Base-by-base conservation (phyloP, 2,888 invertebrate genomes). In the Chalcosyrphus nemorum region DNA sequence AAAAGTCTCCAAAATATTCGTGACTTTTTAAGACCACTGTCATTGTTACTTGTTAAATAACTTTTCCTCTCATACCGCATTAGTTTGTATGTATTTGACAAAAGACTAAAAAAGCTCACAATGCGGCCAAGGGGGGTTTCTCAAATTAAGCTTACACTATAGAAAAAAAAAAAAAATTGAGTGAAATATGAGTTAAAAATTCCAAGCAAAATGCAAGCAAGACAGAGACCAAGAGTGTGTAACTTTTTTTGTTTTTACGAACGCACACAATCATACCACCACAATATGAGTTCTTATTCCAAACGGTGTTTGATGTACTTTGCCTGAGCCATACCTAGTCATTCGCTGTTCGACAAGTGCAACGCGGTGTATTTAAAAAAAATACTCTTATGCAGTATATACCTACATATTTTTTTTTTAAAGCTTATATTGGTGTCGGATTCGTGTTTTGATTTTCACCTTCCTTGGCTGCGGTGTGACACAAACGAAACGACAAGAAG, bases 401-500 rank as follows among this genome's bases (percentile, higher is more conserved):
- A 3, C 57, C 27, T 52, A 13, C 3, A 45, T 41, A 47, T 41
- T 47, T 21, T 56, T 32, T 15, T 52, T 35, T 59, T 57, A 13
- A 32, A 56, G 43, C 17, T 65, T 57, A 63, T 61, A 43, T 76
- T 66, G 81, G 80, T 85, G 70, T 81, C 81, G 84, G 59, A 84
- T 84, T 80, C 82, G 74, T 84, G 80, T 80, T 80, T 84, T 80
- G 63, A 65, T 84, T 70, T 57, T 70, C 11, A 74, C 84, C 68
- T 84, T 61, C 54, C 56, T 77, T 72, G n/a, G n/a, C n/a, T n/a
- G n/a, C n/a, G n/a, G n/a, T 65, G 77, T 66, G 77, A 61, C 72
- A 66, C 63, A 65, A 45, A 57, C 65, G 38, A 59, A 65, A 59
- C 19, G n/a, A n/a, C n/a, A 2, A 52, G 47, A 47, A 61, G 21